Conservation (phyloP, 2,113 vertebrate genomes). For the Sylvilagus bachmani region DNA sequence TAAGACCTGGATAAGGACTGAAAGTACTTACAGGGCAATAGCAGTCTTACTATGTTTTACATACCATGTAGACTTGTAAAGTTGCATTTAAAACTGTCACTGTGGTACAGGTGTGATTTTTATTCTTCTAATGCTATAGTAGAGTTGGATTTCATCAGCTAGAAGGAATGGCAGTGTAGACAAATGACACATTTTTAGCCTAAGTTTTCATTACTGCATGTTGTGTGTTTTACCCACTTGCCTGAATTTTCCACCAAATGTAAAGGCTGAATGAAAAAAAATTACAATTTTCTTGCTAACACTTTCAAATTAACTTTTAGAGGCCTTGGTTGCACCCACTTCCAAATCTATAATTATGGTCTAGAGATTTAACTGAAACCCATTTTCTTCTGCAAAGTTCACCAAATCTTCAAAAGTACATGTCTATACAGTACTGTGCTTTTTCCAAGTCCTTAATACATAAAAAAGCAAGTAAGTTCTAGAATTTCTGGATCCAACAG, state of each 20-base stretch:
- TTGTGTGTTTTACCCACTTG: neutral
- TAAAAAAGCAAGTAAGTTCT: neutral
- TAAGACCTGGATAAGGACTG: neutral
- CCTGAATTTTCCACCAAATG: neutral
- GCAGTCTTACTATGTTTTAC: neutral
- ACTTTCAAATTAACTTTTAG: neutral
- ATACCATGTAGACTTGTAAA: neutral
- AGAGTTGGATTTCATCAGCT: neutral
- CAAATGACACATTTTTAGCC: neutral
- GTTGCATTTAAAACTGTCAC: neutral
- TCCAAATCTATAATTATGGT: neutral
- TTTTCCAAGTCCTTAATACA: neutral
- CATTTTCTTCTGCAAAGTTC: neutral
- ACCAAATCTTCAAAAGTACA: neutral
- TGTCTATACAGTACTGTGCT: neutral
- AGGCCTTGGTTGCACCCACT: neutral
- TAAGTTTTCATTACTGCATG: neutral
- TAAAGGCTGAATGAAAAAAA: neutral
- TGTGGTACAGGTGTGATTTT: neutral
- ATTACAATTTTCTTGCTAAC: neutral
- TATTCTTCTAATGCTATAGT: neutral
- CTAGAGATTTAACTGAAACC: neutral
- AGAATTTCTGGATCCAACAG: neutral
- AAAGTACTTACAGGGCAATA: neutral
- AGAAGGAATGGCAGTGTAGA: neutral